Percentiles rank a stretch among this genome's conserved stretches.
Conservation (phyloP, 2,888 invertebrate genomes). For the Tetropium fuscum region DNA sequence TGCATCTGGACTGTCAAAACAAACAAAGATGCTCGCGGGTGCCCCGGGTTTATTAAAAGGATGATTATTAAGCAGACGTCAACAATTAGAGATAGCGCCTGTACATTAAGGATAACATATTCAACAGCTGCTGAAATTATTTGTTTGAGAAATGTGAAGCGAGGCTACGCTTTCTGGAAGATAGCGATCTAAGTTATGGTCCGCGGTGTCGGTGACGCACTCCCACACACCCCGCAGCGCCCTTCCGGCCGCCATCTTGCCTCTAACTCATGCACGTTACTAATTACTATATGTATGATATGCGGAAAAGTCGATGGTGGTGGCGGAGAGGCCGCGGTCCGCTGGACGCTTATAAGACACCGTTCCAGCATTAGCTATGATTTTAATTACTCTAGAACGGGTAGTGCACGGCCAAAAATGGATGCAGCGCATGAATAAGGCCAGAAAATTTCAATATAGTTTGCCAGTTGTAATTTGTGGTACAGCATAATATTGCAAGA, state of each 20-base stretch:
- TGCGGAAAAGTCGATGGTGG: constrained; percentile 31
- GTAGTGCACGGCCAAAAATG: not conserved
- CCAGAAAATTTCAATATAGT: too few species aligned
- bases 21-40: constrained; percentile 53
- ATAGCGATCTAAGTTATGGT: constrained; percentile 65
- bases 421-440: too few species aligned
- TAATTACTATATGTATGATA: constrained; percentile 38
- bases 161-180: constrained; percentile 61
- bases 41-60: constrained; percentile 52
- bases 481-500: too few species aligned
- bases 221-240: constrained; percentile 63
- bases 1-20: constrained; percentile 59
- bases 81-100: constrained; percentile 57
- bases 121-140: constrained; percentile 64
- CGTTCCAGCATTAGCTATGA: constrained; percentile 53
- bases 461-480: too few species aligned
- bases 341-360: constrained; percentile 51
- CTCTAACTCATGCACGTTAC: constrained; percentile 55
- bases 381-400: constrained; percentile 20
- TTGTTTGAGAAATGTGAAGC: constrained; percentile 61
- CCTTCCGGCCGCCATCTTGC: constrained; percentile 64
- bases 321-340: constrained; percentile 45
- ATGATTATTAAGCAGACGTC: constrained; percentile 61
- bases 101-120: constrained; percentile 60
- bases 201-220: constrained; percentile 62